Percentiles rank a stretch among this genome's conserved stretches.
Conservation (phyloP, 2,888 invertebrate species). For the Sesia bembeciformis region DNA sequence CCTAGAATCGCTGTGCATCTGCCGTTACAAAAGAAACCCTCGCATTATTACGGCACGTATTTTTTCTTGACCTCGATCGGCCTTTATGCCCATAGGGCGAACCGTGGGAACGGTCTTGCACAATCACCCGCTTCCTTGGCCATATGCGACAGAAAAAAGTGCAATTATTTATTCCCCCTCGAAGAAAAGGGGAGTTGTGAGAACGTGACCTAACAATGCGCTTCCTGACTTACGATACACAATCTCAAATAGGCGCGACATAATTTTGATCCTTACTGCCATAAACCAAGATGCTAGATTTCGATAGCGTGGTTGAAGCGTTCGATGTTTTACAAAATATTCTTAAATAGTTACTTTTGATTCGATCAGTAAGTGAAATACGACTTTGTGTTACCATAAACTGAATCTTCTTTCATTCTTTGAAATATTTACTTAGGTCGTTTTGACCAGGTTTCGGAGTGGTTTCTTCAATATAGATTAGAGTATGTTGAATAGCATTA, state of each 20-base stretch:
- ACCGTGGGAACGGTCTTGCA: slow-evolving; percentile 71
- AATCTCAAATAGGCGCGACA: slow-evolving; percentile 26
- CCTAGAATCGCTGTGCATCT: slow-evolving; percentile 60
- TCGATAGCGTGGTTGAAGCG: slow-evolving; percentile 26
- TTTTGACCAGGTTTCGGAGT: slow-evolving; percentile 26
- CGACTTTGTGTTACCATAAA: slow-evolving; percentile 17
- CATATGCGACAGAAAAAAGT: slow-evolving; percentile 75
- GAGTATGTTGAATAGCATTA: slow-evolving; percentile 59
- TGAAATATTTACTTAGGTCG: slow-evolving; percentile 17
- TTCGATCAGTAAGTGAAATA: slow-evolving; percentile 11
- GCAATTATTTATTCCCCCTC: slow-evolving; percentile 74
- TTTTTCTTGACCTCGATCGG: slow-evolving; percentile 71
- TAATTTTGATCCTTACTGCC: slow-evolving; percentile 45
- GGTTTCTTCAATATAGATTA: slow-evolving; percentile 51
- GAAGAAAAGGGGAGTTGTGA: slow-evolving; percentile 73
- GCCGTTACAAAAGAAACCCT: slow-evolving; percentile 62
- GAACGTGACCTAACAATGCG: slow-evolving; percentile 74
- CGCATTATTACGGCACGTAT: slow-evolving; percentile 65
- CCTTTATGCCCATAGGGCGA: slow-evolving; percentile 66
- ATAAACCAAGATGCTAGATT: slow-evolving; percentile 36
- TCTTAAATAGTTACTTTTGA: slow-evolving; percentile 36
- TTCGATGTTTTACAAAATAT: slow-evolving; percentile 47
- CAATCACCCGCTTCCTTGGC: slow-evolving; percentile 69
- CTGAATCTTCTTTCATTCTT: slow-evolving; percentile 2
- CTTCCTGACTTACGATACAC: slow-evolving; percentile 71